phyloP scores from a whole-genome alignment of 2,113 vertebrate species.

The Lasiurus borealis region DNA sequence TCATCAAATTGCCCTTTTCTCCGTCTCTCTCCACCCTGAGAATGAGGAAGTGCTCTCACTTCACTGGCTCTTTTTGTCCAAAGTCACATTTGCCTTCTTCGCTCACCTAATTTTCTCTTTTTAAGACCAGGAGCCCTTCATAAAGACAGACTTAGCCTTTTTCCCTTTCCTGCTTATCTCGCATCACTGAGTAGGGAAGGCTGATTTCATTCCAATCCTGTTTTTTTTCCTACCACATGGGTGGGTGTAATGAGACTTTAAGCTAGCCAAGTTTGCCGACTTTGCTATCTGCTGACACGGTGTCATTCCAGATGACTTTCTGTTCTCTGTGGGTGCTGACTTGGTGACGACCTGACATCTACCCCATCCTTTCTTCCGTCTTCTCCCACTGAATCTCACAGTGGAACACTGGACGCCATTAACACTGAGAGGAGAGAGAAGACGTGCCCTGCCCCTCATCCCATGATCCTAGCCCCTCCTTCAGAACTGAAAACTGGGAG shows the following conservation, averaged over 20 bases:
- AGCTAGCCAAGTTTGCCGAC: neutral
- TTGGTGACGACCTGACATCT: neutral
- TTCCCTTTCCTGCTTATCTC: neutral
- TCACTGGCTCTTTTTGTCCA: constrained; percentile 60
- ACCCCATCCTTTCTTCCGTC: neutral
- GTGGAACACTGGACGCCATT: neutral
- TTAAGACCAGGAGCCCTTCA: constrained; percentile 2
- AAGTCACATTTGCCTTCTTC: constrained; percentile 46
- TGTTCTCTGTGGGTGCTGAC: neutral
- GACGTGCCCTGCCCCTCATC: neutral
- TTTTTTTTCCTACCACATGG: neutral
- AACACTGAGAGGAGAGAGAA: neutral
- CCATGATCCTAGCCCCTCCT: neutral
- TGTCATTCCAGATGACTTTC: neutral
- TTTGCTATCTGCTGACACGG: neutral
- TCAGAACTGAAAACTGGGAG: neutral
- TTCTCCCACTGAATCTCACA: neutral
- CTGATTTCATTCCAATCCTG: neutral
- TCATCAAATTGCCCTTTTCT: constrained; percentile 33
- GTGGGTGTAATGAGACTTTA: neutral
- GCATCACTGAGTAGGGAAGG: neutral
- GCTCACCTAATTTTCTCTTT: constrained; percentile 46
- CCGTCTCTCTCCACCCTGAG: neutral
- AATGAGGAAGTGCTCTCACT: constrained; percentile 29
- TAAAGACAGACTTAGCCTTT: neutral